A percentile compares a stretch with the other conserved stretches of the same genome.
Conservation (phyloP, 2,113 vertebrate species). For the Oenanthe melanoleuca region DNA sequence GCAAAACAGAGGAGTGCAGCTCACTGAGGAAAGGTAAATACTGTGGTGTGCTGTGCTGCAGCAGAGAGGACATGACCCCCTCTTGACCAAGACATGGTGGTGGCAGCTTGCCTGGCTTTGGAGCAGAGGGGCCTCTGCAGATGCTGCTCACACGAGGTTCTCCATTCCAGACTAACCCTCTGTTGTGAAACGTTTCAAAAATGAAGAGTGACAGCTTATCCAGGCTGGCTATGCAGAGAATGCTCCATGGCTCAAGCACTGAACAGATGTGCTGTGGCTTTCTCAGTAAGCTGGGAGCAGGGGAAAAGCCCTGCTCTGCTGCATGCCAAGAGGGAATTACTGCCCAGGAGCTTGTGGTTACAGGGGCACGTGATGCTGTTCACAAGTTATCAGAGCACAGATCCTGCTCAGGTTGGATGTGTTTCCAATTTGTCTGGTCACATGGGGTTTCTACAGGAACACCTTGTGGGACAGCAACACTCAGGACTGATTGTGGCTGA, state of each 20-base stretch:
- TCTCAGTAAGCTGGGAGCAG: not conserved
- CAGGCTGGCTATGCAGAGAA: constrained; percentile 44
- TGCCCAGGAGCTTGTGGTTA: not conserved
- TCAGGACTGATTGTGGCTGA: not conserved
- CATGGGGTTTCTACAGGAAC: rapidly evolving
- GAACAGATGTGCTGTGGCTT: constrained; percentile 53
- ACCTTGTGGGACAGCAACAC: not conserved
- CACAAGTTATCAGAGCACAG: not conserved
- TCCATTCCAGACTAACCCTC: not conserved
- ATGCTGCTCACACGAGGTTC: constrained; percentile 10
- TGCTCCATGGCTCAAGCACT: not conserved
- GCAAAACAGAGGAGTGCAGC: not conserved
- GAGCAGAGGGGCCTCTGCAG: not conserved
- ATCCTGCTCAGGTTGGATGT: not conserved
- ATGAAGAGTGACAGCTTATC: constrained; percentile 50
- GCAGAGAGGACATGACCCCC: not conserved
- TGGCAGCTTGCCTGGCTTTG: not conserved
- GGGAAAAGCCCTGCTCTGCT: constrained; percentile 45
- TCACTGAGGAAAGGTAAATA: not conserved
- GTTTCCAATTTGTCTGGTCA: not conserved
- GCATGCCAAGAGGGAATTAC: constrained; percentile 56
- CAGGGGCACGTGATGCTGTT: constrained; percentile 9
- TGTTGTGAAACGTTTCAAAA: constrained; percentile 56
- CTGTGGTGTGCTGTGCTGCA: not conserved
- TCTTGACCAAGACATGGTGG: not conserved